Base-by-base conservation (phyloP, 2,797 vertebrate genomes). In the Chiloscyllium punctatum region DNA sequence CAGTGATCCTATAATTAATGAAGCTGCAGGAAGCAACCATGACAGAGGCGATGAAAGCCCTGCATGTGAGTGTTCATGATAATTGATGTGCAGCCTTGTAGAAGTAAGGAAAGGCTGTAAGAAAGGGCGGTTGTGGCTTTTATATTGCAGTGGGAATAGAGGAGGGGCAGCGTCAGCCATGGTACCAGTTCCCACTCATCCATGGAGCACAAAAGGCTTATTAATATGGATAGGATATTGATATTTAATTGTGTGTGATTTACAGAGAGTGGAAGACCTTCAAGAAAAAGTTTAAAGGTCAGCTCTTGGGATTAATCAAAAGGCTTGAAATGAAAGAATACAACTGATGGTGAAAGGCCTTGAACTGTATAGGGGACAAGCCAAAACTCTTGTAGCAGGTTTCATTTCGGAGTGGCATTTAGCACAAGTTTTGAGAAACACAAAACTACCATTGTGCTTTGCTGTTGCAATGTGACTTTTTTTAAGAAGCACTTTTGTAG, bases 1-100 rank as follows among this genome's bases (percentile, higher is more conserved):
- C 95, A 96, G 96, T 96, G 96, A 96, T 96, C 96, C 95, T 96
- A 95, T 96, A 96, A 97, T 97, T 97, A 96, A 96, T 96, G 96
- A 71, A 96, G 96, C 96, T 96, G 95, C 96, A 96, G 96, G 97
- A 97, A 97, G 96, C 0, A 21, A 96, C 95, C 95, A 94, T 96
- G 95, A 96, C 96, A 95, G 72, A 88, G 96, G 96, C 96, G 96
- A 71, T 96, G 96, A 96, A 96, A 96, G 96, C 94, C 95, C 53
- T 96, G 3, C 95, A 96, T 96, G 96, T 95, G 96, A 95, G 96
- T 96, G 66, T 96, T 97, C 96, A 96, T 97, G 96, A 97, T 96
- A 87, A 84, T 79, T 96, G 96, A 96, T 96, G 95, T 96, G 95
- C 77, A 95, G 96, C 96, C 94, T 13, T 42, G 37, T 74, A 74